A percentile compares a stretch with the other conserved stretches of the same genome.
These are phyloP conservation scores for Microcebus ravelobensis DNA, from an alignment of 2,113 vertebrate genomes.

Conservation along the genomic window DNA sequence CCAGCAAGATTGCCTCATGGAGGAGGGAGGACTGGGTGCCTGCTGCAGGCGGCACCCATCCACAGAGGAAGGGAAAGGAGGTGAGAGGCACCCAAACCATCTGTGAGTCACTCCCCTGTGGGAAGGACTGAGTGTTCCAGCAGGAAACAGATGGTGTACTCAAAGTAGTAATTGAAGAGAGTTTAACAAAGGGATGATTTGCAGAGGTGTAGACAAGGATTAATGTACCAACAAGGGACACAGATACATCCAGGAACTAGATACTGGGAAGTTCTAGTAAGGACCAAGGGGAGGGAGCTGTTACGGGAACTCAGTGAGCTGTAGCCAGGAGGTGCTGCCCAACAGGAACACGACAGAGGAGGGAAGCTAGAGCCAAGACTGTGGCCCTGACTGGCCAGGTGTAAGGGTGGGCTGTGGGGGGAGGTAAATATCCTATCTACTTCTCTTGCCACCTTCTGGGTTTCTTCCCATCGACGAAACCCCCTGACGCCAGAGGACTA, in stretches of 20 bases:
- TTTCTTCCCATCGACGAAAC: neutral
- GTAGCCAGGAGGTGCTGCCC: neutral
- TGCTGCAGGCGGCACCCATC: neutral
- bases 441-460: neutral
- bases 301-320: conserved; percentile 3
- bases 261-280: neutral
- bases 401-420: neutral
- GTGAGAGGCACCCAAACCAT: neutral
- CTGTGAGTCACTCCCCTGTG: neutral
- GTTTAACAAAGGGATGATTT: conserved; percentile 18
- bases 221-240: neutral
- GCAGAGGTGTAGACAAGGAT: conserved; percentile 6
- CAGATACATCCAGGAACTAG: conserved; percentile 33
- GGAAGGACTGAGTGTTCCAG: neutral
- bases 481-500: neutral
- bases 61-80: neutral
- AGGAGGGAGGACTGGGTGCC: neutral
- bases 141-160: conserved; percentile 7
- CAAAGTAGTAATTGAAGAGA: neutral
- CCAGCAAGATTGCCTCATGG: neutral
- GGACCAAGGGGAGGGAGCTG: neutral
- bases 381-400: neutral
- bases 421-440: neutral
- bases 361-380: neutral
- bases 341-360: neutral